A percentile compares a stretch with the other conserved stretches of the same genome.
Evolutionary conservation across 2,797 vertebrate species (phyloP).

Genomic region (Tenualosa ilisha): DNA sequence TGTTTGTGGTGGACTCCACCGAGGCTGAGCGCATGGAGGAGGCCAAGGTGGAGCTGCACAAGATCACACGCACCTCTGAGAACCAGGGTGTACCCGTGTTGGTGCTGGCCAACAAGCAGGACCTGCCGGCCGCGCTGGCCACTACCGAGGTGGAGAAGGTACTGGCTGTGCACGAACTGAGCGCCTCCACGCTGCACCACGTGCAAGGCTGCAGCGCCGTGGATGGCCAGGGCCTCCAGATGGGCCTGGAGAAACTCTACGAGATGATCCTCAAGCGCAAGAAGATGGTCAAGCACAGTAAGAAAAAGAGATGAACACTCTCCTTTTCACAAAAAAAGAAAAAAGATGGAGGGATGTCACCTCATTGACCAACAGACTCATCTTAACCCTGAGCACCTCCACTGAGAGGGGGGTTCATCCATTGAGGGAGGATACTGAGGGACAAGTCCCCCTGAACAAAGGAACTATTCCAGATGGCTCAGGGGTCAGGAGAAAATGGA

Average conservation of each 20-base stretch:
- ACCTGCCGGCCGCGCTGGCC: constrained; percentile 74
- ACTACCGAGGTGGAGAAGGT: constrained; percentile 83
- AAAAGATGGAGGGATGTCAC: not conserved
- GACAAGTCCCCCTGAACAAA: constrained; percentile 54
- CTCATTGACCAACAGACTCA: constrained; percentile 46
- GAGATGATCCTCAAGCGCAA: constrained; percentile 89
- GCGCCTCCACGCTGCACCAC: constrained; percentile 75
- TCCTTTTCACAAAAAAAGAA: not conserved
- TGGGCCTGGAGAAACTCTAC: constrained; percentile 84
- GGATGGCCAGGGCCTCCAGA: constrained; percentile 83
- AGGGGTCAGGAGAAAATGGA: constrained; percentile 62
- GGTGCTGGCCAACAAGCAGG: constrained; percentile 89
- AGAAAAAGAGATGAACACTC: constrained; percentile 77
- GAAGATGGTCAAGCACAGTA: constrained; percentile 78
- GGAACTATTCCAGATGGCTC: constrained; percentile 58
- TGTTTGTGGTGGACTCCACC: constrained; percentile 86
- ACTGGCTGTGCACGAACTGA: constrained; percentile 81
- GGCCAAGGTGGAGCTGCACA: constrained; percentile 86
- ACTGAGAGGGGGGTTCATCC: constrained; percentile 45
- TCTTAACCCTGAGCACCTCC: constrained; percentile 51
- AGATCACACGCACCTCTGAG: constrained; percentile 84
- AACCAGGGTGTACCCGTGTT: constrained; percentile 88
- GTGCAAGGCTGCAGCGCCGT: constrained; percentile 87
- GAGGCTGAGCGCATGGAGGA: constrained; percentile 87
- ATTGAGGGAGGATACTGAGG: constrained; percentile 57